Evolutionary conservation across 2,113 vertebrate genomes (phyloP).

Genomic region (Astatoreochromis straeleni): DNA sequence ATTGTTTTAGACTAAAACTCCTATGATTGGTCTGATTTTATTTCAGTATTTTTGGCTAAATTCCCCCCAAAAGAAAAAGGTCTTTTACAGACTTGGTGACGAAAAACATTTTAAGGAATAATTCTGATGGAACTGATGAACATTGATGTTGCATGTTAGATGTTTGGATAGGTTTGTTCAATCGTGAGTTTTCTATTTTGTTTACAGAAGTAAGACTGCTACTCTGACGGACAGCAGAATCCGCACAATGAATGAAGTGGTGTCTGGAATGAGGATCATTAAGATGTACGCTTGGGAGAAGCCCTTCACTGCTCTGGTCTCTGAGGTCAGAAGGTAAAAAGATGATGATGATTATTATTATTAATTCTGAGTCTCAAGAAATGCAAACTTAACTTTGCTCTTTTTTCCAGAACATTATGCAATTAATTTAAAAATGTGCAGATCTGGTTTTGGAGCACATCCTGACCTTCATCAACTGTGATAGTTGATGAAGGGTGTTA

Average conservation of each 20-base stretch:
- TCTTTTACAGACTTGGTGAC: not conserved
- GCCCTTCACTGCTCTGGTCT: conserved; percentile 82
- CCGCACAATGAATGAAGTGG: conserved; percentile 95
- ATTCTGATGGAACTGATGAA: not conserved
- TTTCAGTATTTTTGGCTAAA: not conserved
- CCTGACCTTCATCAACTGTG: not conserved
- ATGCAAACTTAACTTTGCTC: not conserved
- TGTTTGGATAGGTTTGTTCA: not conserved
- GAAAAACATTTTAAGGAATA: not conserved
- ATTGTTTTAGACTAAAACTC: not conserved
- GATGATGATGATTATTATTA: not conserved
- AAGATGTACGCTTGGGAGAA: conserved; percentile 99
- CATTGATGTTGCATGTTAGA: not conserved
- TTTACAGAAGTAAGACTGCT: conserved; percentile 81
- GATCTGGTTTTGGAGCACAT: not conserved
- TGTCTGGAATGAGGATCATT: conserved; percentile 92
- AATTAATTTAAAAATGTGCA: not conserved
- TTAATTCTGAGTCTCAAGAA: not conserved
- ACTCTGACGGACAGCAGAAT: conserved; percentile 84
- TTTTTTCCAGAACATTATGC: not conserved
- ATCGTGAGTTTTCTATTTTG: no score
- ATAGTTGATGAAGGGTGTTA: not conserved
- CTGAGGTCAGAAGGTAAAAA: conserved; percentile 80
- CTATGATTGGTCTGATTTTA: not conserved
- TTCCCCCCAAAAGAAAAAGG: not conserved